Conservation (phyloP, 2,113 vertebrate genomes). For the Sterrhoptilus dennistouni region DNA sequence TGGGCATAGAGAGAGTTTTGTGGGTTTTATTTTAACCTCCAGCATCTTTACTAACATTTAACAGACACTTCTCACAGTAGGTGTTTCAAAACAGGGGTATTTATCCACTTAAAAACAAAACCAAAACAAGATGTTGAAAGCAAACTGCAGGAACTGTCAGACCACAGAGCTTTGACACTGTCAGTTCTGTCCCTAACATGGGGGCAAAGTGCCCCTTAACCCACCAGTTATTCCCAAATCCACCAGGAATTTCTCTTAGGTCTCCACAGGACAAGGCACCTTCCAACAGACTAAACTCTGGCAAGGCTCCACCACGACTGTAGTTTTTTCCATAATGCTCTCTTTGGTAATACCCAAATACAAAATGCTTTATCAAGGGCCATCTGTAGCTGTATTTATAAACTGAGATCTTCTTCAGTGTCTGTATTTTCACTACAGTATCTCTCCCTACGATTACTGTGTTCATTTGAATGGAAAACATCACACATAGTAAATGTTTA, state of each 20-base stretch:
- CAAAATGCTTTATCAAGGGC: neutral
- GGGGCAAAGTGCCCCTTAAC: neutral
- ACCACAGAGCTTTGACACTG: neutral
- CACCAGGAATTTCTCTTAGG: neutral
- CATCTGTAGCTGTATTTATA: neutral
- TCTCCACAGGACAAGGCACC: neutral
- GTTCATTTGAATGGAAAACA: neutral
- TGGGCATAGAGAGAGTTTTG: neutral
- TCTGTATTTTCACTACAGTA: neutral
- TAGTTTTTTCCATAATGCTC: neutral
- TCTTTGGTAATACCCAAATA: neutral
- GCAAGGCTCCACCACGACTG: neutral
- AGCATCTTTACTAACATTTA: neutral
- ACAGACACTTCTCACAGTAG: neutral
- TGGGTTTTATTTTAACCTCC: neutral
- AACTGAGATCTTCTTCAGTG: neutral
- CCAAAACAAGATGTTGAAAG: neutral
- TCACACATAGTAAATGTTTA: neutral
- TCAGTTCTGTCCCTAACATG: rapidly evolving
- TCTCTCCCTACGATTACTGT: neutral
- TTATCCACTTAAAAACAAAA: neutral
- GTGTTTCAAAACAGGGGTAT: neutral
- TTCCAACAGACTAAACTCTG: neutral
- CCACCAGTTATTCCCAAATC: neutral
- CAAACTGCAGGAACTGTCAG: neutral